Percentiles rank a stretch among this genome's conserved stretches.
Evolutionary conservation across 2,888 invertebrate species (phyloP).

Genomic region (Caenorhabditis japonica): DNA sequence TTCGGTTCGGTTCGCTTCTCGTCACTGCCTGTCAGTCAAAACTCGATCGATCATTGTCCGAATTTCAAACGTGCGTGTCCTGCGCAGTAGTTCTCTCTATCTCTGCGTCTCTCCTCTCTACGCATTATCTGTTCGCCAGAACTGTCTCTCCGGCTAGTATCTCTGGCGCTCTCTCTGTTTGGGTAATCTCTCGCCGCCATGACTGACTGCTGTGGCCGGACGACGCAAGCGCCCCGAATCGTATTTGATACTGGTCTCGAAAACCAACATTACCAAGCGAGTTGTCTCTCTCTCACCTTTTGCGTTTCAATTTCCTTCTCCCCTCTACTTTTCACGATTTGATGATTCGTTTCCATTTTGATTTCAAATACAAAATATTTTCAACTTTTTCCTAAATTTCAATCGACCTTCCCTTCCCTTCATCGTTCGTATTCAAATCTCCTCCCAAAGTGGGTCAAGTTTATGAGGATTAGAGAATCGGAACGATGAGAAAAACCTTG

Average conservation of each 20-base stretch:
- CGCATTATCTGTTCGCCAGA: conserved; percentile 10
- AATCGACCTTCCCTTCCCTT: neutral
- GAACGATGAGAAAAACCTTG: neutral
- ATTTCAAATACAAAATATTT: too few relatives aligned
- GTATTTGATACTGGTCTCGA: conserved; percentile 53
- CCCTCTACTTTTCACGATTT: neutral
- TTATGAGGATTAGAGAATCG: too few relatives aligned
- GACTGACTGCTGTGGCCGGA: conserved; percentile 4
- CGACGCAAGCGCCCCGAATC: conserved; percentile 25
- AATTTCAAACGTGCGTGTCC: conserved; percentile 42
- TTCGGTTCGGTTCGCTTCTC: conserved; percentile 5
- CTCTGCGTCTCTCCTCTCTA: conserved; percentile 13
- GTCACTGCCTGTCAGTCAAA: conserved; percentile 7
- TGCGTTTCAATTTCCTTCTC: conserved; percentile 37
- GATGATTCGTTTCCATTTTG: neutral
- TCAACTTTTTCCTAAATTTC: too few relatives aligned
- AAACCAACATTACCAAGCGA: conserved; percentile 48
- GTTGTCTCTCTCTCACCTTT: conserved; percentile 30
- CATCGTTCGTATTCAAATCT: neutral
- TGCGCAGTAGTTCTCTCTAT: too few relatives aligned
- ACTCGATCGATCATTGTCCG: conserved; percentile 54
- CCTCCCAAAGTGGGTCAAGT: neutral
- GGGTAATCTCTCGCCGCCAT: conserved; percentile 20
- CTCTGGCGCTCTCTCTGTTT: conserved; percentile 30
- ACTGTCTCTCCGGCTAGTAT: conserved; percentile 22